A percentile compares a stretch with the other conserved stretches of the same genome.
These are phyloP conservation scores for Cylindroiulus punctatus DNA, from an alignment of 2,888 invertebrate genomes.

Conservation along the genomic window DNA sequence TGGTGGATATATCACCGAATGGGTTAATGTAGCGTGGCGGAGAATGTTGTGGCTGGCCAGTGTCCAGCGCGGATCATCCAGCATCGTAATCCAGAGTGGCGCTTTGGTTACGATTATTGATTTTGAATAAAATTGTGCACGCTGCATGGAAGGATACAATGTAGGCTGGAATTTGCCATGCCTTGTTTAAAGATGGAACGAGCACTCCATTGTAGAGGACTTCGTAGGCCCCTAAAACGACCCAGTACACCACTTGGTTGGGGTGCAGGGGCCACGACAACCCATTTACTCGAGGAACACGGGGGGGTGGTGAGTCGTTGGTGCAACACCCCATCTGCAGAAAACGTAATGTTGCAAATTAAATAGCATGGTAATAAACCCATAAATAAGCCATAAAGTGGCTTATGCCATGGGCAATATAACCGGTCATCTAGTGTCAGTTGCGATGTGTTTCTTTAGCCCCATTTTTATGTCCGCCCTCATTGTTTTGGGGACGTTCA, in stretches of 20 bases:
- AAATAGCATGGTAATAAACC: background rate
- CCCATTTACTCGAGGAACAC: slow-evolving; percentile 57
- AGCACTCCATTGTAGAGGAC: slow-evolving; percentile 72
- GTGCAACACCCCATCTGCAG: slow-evolving; percentile 51
- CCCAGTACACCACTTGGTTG: slow-evolving; percentile 85
- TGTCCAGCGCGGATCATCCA: background rate
- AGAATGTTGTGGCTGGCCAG: background rate
- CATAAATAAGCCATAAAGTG: too few species aligned
- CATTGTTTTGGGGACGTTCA: too few species aligned
- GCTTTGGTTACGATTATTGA: slow-evolving; percentile 13
- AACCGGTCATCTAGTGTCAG: too few species aligned
- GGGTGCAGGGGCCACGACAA: slow-evolving; percentile 77
- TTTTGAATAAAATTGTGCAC: slow-evolving; percentile 26
- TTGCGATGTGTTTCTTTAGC: too few species aligned
- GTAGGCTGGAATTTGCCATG: slow-evolving; percentile 72
- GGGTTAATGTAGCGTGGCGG: background rate
- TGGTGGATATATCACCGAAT: background rate
- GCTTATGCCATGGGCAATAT: too few species aligned
- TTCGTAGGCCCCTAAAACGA: slow-evolving; percentile 77
- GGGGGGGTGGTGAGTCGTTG: slow-evolving; percentile 50
- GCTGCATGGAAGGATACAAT: slow-evolving; percentile 67
- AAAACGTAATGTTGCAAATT: background rate
- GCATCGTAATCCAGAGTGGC: background rate
- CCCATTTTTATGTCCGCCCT: too few species aligned
- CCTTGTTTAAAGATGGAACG: slow-evolving; percentile 76